Evolutionary conservation across 2,888 invertebrate species (phyloP).

Genomic region (Tricholauxania praeusta): DNA sequence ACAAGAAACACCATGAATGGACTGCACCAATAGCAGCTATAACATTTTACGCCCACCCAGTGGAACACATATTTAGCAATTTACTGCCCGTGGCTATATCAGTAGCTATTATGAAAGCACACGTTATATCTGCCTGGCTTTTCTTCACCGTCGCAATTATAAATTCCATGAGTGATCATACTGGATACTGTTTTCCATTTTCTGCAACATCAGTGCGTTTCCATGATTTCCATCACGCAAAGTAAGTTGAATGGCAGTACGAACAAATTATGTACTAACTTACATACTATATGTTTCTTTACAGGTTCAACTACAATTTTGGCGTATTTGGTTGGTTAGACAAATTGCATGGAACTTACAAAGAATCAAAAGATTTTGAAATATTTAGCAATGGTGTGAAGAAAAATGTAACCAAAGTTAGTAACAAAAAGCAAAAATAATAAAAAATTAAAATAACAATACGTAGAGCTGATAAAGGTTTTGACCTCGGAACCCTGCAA

Average conservation of each 20-base stretch:
- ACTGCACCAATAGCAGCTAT: conserved; percentile 85
- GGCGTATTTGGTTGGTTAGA: conserved; percentile 86
- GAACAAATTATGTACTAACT: too few species aligned
- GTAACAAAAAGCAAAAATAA: conserved; percentile 15
- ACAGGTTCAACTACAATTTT: conserved; percentile 84
- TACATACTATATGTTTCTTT: not conserved
- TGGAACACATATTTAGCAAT: conserved; percentile 81
- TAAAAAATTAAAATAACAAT: not conserved
- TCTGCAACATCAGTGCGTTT: conserved; percentile 81
- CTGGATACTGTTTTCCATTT: conserved; percentile 86
- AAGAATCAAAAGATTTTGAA: conserved; percentile 74
- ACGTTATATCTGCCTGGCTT: conserved; percentile 78
- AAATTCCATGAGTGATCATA: conserved; percentile 83
- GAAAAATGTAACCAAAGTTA: conserved; percentile 2
- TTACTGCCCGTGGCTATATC: conserved; percentile 80
- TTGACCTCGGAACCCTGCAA: too few species aligned
- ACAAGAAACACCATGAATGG: conserved; percentile 90
- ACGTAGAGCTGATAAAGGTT: too few species aligned
- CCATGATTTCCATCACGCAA: conserved; percentile 88
- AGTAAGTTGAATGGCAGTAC: conserved; percentile 69
- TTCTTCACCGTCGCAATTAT: conserved; percentile 81
- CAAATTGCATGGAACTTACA: conserved; percentile 85
- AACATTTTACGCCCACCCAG: conserved; percentile 82
- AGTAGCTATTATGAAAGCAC: conserved; percentile 76
- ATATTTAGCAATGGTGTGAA: not conserved